These are phyloP conservation scores for Serrognathus titanus DNA, from an alignment of 2,888 invertebrate genomes.

Conservation along the genomic window DNA sequence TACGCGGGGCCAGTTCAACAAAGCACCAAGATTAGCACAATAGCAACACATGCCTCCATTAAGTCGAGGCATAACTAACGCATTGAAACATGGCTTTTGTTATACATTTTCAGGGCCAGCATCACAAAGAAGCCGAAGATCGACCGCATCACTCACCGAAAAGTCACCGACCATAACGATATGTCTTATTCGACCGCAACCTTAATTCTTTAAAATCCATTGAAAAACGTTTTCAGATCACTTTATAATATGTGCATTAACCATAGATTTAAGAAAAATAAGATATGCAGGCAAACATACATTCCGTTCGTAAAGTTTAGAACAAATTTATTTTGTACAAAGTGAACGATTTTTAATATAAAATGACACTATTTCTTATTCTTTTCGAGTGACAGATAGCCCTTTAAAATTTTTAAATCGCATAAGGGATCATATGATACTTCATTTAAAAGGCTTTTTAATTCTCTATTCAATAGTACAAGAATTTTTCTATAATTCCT, in stretches of 20 bases:
- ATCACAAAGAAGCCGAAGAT: conserved; percentile 22
- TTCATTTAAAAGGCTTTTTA: no score
- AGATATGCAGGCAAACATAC: no score
- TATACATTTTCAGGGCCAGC: conserved; percentile 26
- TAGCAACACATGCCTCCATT: conserved; percentile 30
- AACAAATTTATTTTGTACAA: no score
- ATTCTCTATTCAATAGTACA: no score
- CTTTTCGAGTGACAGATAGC: no score
- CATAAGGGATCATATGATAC: no score
- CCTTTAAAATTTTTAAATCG: no score
- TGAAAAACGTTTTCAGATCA: neutral
- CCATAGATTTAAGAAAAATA: no score
- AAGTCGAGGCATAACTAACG: conserved; percentile 29
- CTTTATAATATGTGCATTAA: neutral
- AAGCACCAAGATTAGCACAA: conserved; percentile 28
- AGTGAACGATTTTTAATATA: no score
- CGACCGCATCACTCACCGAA: conserved; percentile 10
- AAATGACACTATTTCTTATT: no score
- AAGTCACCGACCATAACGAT: conserved; percentile 29
- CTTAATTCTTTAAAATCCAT: conserved; percentile 8
- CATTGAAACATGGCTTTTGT: conserved; percentile 27
- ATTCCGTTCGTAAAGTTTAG: no score
- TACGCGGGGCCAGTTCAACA: conserved; percentile 15
- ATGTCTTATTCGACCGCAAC: conserved; percentile 30
- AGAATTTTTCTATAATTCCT: no score